Evolutionary conservation across 2,113 vertebrate genomes (phyloP).

Genomic region (Anarrhichthys ocellatus): DNA sequence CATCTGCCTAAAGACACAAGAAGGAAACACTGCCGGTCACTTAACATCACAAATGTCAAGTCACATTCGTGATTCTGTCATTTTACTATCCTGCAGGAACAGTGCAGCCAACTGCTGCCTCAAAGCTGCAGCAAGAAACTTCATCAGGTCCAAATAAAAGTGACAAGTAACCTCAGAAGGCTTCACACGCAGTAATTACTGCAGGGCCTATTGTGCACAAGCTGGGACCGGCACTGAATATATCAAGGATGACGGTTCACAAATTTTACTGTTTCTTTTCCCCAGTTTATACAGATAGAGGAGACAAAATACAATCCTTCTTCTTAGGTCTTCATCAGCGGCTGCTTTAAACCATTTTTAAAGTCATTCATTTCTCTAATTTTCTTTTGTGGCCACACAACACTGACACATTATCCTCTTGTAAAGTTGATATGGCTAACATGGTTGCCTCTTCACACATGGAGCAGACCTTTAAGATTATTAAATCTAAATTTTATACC

Average conservation of each 20-base stretch:
- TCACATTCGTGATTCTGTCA: not conserved
- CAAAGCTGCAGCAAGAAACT: not conserved
- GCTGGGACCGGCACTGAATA: not conserved
- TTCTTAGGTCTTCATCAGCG: not conserved
- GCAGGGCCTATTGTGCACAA: not conserved
- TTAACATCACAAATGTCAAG: not conserved
- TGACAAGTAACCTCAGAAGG: not conserved
- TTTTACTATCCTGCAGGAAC: not conserved
- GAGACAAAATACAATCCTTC: not conserved
- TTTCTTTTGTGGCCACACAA: not conserved
- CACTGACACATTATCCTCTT: too few species aligned
- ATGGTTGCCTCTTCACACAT: too few species aligned
- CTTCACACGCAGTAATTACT: not conserved
- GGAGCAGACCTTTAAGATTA: not conserved
- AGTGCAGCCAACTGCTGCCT: constrained; percentile 16
- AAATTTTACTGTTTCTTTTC: not conserved
- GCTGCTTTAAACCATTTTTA: not conserved
- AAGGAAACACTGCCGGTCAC: constrained; percentile 14
- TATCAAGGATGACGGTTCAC: not conserved
- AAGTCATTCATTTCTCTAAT: not conserved
- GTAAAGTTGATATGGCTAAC: too few species aligned
- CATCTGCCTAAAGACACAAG: constrained; percentile 88
- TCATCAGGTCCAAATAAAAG: constrained; percentile 4
- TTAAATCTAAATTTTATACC: not conserved
- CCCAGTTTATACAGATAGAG: not conserved